A percentile compares a stretch with the other conserved stretches of the same genome.
Evolutionary conservation across 2,113 vertebrate genomes (phyloP).

Genomic region (Saimiri boliviensis): DNA sequence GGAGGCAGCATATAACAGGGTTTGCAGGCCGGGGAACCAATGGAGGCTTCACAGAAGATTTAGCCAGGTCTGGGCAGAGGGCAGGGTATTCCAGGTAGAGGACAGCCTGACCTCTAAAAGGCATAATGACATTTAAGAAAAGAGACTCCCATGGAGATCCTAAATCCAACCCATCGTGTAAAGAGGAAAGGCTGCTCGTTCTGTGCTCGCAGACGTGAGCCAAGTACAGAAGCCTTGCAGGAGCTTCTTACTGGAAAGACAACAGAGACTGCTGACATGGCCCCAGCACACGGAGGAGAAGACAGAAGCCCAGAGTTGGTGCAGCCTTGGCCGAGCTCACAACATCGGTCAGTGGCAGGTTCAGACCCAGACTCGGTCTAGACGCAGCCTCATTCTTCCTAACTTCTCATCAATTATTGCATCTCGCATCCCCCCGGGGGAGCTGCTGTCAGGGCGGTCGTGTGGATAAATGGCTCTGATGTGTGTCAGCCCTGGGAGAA

Average conservation of each 20-base stretch:
- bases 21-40: not conserved
- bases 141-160: not conserved
- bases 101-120: not conserved
- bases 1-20: not conserved
- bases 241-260: not conserved
- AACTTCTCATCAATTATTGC: too few species aligned
- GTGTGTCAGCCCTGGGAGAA: not conserved
- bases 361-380: not conserved
- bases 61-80: not conserved
- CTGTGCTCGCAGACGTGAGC: too few species aligned
- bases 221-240: rapidly evolving
- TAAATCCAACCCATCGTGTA: not conserved
- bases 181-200: not conserved
- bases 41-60: not conserved
- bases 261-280: rapidly evolving
- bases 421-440: rapidly evolving
- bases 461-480: rapidly evolving
- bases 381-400: not conserved
- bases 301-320: too few species aligned
- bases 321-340: not conserved
- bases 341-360: rapidly evolving
- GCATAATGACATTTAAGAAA: not conserved
- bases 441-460: rapidly evolving
- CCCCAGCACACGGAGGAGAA: not conserved
- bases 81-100: not conserved